A percentile compares a stretch with the other conserved stretches of the same genome.
Conservation (phyloP, 2,113 vertebrate species). For the Podilymbus podiceps region DNA sequence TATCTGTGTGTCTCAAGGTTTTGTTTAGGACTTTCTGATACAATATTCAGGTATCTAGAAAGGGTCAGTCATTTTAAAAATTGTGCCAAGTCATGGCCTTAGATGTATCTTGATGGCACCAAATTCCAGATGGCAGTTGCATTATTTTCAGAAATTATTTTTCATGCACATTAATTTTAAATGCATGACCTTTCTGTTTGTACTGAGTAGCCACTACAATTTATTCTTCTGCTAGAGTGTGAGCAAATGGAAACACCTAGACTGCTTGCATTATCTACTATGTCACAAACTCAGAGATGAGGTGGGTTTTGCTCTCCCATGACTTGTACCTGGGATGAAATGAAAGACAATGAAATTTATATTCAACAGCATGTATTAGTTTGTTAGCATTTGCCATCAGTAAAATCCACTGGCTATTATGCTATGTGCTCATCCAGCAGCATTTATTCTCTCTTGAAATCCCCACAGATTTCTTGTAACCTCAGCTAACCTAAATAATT, state of each 20-base stretch:
- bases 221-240: not conserved
- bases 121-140: not conserved
- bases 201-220: not conserved
- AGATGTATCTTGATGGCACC: not conserved
- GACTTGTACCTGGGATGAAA: not conserved
- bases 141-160: not conserved
- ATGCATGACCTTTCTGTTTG: not conserved
- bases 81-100: not conserved
- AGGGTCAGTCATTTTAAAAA: not conserved
- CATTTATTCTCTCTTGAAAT: not conserved
- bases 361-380: not conserved
- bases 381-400: not conserved
- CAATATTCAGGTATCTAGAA: not conserved
- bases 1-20: not conserved
- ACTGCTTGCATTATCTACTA: not conserved
- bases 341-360: not conserved
- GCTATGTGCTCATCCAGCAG: not conserved
- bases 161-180: not conserved
- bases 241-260: not conserved
- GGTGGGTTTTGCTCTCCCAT: not conserved
- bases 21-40: not conserved
- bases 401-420: not conserved
- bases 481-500: not conserved
- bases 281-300: not conserved
- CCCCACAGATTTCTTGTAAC: not conserved